phyloP scores from a whole-genome alignment of 1,140 invertebrate genomes.

The Drosophila saltans region DNA sequence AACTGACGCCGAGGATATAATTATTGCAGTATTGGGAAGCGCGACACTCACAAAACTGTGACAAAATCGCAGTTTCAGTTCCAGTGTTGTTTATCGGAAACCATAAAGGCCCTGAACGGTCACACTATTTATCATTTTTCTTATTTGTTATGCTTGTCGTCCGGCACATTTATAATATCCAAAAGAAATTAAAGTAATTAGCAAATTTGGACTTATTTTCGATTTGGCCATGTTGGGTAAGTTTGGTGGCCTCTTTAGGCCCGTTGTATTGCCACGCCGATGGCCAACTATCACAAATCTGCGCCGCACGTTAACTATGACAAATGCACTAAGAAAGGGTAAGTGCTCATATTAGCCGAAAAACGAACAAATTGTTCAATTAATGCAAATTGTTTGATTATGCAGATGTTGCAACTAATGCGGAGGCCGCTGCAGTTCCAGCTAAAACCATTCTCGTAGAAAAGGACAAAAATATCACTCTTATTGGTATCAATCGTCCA shows the following conservation, averaged over 20 bases:
- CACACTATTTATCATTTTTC: neutral
- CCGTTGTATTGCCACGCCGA: slow-evolving; percentile 9
- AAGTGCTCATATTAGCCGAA: slow-evolving; percentile 31
- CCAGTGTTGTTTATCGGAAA: neutral
- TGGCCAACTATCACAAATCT: neutral
- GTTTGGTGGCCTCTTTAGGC: slow-evolving; percentile 37
- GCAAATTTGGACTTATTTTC: neutral
- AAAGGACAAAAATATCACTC: slow-evolving; percentile 86
- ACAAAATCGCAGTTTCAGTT: neutral
- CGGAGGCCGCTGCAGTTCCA: slow-evolving; percentile 18
- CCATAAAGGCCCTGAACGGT: neutral
- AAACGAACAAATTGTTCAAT: slow-evolving; percentile 38
- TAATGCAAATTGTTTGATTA: neutral
- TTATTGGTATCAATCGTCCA: slow-evolving; percentile 94
- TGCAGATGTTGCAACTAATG: slow-evolving; percentile 46
- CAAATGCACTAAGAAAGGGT: slow-evolving; percentile 53
- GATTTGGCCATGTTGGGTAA: slow-evolving; percentile 50
- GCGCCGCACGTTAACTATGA: slow-evolving; percentile 39
- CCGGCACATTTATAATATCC: slow-evolving; percentile 9
- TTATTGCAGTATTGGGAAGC: neutral
- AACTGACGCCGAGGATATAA: slow-evolving; percentile 20
- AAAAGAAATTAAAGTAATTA: neutral
- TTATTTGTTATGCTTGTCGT: slow-evolving; percentile 5
- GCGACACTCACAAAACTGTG: neutral
- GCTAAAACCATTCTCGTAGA: slow-evolving; percentile 58